These are phyloP conservation scores for Bolinopsis microptera DNA, from an alignment of 37 sponge, comb jelly and placozoan genomes.

Conservation along the genomic window DNA sequence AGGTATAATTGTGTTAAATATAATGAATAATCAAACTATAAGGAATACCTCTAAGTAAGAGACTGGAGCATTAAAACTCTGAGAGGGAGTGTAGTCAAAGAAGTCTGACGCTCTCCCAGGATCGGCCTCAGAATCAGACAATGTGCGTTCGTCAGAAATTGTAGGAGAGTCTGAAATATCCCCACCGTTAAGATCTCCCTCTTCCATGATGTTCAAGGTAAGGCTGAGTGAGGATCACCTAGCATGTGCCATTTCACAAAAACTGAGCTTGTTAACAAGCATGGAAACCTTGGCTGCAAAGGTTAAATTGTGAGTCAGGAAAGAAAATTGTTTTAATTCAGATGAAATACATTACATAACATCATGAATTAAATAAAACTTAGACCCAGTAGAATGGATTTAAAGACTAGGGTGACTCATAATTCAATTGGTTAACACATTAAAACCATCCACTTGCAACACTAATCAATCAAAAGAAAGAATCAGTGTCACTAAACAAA, in stretches of 20 bases:
- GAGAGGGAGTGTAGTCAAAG: background rate
- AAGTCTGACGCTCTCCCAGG: background rate
- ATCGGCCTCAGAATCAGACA: slow-evolving; percentile 8
- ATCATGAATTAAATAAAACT: too few relatives aligned
- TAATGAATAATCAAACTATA: background rate
- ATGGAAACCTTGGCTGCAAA: background rate
- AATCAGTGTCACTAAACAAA: too few relatives aligned
- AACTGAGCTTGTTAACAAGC: background rate
- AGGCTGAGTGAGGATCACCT: background rate
- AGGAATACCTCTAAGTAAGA: background rate
- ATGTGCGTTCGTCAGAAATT: background rate
- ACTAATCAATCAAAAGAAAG: too few relatives aligned
- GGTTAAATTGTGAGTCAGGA: too few relatives aligned
- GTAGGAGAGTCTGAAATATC: slow-evolving; percentile 19
- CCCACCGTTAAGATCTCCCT: background rate
- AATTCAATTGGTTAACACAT: too few relatives aligned
- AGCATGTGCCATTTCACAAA: background rate
- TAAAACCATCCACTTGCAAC: too few relatives aligned
- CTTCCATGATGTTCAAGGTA: background rate
- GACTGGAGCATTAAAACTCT: background rate
- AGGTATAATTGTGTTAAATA: background rate
- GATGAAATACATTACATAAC: too few relatives aligned
- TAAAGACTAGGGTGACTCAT: too few relatives aligned
- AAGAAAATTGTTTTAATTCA: too few relatives aligned
- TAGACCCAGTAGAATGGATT: too few relatives aligned